Evolutionary conservation across 2,797 vertebrate genomes (phyloP), one percentile per base, ranked within the genome.

Genomic region (Perodicticus potto): DNA sequence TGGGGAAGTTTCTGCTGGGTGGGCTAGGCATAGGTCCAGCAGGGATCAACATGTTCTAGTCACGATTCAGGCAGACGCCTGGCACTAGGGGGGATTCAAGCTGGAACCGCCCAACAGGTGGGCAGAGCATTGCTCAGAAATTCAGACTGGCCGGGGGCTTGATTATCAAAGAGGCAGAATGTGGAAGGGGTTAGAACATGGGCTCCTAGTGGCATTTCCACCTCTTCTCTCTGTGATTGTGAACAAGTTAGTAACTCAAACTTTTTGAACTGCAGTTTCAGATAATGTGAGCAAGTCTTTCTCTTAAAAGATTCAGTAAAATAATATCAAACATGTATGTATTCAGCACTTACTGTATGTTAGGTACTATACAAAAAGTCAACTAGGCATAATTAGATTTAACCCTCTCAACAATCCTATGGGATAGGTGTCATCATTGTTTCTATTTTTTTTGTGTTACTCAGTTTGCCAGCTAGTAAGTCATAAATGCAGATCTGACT

Each of bases 41-140:
- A 90, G 96, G 92, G 94, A 98, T 97, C 96, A 98, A 97, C 97
- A 97, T 98, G 95, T 97, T 97, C 97, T 93, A 0, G 34, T 98
- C 97, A 97, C 95, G 96, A 97, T 96, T 97, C 94, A 96, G 94
- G 82, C 97, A 97, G 95, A 95, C 7, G 76, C 97, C 94, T 95
- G 96, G 93, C 95, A 97, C 89, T 74, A 94, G 76, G 89, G 95
- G 84, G 95, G 77, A 95, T 97, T 89, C 93, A 96, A 95, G 69
- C 87, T 95, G 72, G 84, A 96, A 90, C 91, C 53, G 3, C 96
- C 97, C 97, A 97, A 97, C 94, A 97, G 96, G 97, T 97, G 95
- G 96, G 97, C 91, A 97, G 97, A 94, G 92, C 34, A 69, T 96
- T 96, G 95, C 95, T 97, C 96, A 97, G 96, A 98, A 95, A 95